Conservation (phyloP, 1,140 invertebrate genomes). For the Oscheius sp. region DNA sequence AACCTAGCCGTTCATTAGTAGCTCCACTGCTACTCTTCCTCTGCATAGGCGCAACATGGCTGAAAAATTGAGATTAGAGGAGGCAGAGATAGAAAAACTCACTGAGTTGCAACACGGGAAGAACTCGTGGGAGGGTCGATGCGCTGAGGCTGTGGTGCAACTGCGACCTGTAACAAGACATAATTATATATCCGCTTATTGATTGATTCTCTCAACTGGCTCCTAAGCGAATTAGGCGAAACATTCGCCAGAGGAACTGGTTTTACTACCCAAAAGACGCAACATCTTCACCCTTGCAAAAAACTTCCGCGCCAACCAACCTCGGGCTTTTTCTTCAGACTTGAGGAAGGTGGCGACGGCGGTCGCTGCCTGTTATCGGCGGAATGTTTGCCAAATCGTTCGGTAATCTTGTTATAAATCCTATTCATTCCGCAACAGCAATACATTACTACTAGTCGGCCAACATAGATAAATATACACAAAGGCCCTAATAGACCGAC, state of each 20-base stretch:
- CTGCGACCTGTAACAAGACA: not conserved
- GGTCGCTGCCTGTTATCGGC: not conserved
- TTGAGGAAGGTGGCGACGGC: not conserved
- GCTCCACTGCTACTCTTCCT: not conserved
- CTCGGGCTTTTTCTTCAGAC: not conserved
- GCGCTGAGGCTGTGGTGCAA: not conserved
- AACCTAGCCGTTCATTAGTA: not conserved
- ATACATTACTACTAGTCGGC: constrained; percentile 9
- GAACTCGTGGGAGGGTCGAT: not conserved
- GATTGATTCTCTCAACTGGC: not conserved
- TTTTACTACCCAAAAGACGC: no score
- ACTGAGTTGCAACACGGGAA: not conserved
- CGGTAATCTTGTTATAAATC: not conserved
- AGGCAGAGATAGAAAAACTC: not conserved
- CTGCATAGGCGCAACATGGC: constrained; percentile 3
- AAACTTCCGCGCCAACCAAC: not conserved
- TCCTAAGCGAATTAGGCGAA: not conserved
- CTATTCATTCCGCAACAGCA: constrained; percentile 7
- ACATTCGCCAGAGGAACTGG: not conserved
- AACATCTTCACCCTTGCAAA: no score
- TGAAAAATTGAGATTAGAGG: not conserved
- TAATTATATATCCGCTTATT: not conserved
- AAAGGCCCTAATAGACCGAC: no score
- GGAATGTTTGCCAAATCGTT: constrained; percentile 2
- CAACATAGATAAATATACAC: not conserved